Evolutionary conservation across 2,888 invertebrate species (phyloP), one percentile per base, ranked within the genome.

Genomic region (Cataglyphis altisquamis): DNA sequence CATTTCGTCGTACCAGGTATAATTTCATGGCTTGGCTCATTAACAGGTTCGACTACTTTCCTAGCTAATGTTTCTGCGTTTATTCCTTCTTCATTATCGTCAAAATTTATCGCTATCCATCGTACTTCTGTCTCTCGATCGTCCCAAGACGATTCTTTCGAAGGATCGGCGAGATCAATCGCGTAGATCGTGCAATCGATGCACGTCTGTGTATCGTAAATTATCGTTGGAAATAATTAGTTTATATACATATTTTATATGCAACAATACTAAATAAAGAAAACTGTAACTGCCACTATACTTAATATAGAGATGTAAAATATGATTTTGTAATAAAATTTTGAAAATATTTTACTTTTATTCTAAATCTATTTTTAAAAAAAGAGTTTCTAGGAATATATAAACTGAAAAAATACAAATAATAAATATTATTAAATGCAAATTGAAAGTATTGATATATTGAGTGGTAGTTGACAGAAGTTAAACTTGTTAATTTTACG

Each of bases 51-150:
- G 55, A 92, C 85, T 2, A 92, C 86, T 86, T 93, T 94, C 82
- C 90, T 93, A 6, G 89, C 45, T 0, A 86, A n/a, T 9, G 64
- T 41, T 67, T 88, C 83, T 4, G 75, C 12, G 5, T 82, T 72
- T 60, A 32, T 66, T 21, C 41, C 5, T 1, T 39, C 36, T 45
- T 62, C 78, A 3, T 77, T 12, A 0, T 70, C 4, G n/a, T 86
- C 83, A 3, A 45, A 68, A n/a, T 83, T 48, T 4, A 86, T 73
- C 72, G 86, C 77, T 48, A 86, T 75, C 95, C 95, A 95, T 32
- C 92, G 87, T 1, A 94, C 92, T 32, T 93, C 91, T 45, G 92
- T 93, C 83, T 95, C 95, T 72, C 95, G 92, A 64, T 95, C 95
- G 84, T 95, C 95, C 95, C 95, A 95, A 0, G 93, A 92, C 1